A percentile compares a stretch with the other conserved stretches of the same genome.
Conservation (phyloP, 1,140 invertebrate genomes). For the Heliconius melpomene region DNA sequence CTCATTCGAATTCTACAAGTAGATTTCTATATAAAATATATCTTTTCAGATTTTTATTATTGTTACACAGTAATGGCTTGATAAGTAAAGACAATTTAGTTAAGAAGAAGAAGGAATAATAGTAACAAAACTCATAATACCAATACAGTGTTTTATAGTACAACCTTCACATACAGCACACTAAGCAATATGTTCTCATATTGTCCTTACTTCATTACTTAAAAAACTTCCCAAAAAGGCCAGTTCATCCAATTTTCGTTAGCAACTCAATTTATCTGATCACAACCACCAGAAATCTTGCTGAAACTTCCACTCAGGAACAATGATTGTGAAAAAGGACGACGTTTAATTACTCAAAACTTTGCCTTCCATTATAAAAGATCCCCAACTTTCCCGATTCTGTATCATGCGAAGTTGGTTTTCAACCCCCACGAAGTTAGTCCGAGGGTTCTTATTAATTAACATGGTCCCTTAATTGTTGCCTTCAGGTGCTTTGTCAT, state of each 20-base stretch:
- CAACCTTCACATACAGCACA: too few species aligned
- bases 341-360: slow-evolving; percentile 60
- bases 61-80: neutral
- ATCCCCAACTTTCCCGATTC: slow-evolving; percentile 18
- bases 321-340: slow-evolving; percentile 45
- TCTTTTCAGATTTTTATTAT: neutral
- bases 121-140: too few species aligned
- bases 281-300: slow-evolving; percentile 23
- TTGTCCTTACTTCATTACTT: slow-evolving; percentile 2
- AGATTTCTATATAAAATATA: slow-evolving; percentile 5
- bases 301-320: slow-evolving; percentile 35
- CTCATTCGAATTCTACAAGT: neutral
- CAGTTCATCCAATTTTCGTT: slow-evolving; percentile 26
- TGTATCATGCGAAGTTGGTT: slow-evolving; percentile 27
- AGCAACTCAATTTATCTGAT: slow-evolving; percentile 34
- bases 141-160: too few species aligned
- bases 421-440: slow-evolving; percentile 28
- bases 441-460: slow-evolving; percentile 51
- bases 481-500: slow-evolving; percentile 49
- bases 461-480: slow-evolving; percentile 50
- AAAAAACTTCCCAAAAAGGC: slow-evolving; percentile 19
- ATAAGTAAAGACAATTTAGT: too few species aligned
- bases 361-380: slow-evolving; percentile 49
- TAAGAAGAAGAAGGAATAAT: too few species aligned
- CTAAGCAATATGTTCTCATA: neutral